Conservation (phyloP, 53 echinoderm and acorn worm genomes). For the Henricia sp. region DNA sequence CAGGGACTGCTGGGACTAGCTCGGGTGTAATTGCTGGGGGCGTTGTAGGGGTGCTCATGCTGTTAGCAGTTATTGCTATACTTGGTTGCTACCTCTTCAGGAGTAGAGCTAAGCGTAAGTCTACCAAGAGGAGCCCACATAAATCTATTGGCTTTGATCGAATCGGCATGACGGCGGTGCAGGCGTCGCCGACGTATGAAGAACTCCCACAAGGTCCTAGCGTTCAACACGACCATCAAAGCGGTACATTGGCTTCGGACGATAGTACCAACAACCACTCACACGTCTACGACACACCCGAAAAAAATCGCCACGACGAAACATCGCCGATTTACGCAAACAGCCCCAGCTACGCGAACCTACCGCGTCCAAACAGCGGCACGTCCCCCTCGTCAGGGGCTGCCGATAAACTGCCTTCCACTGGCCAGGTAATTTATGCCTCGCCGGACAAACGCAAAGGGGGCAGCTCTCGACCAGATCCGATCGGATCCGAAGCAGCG, state of each 20-base stretch:
- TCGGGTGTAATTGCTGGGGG: constrained; percentile 18
- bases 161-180: not conserved
- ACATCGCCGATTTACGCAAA: constrained; percentile 32
- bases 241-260: not conserved
- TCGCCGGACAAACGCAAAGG: constrained; percentile 42
- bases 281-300: constrained; percentile 18
- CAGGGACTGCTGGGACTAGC: not conserved
- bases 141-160: not conserved
- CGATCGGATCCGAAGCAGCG: not conserved
- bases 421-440: not conserved
- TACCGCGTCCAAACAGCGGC: constrained; percentile 9
- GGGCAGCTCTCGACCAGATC: not conserved
- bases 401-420: not conserved
- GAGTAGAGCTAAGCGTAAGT: not conserved
- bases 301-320: not conserved
- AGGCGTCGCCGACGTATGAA: constrained; percentile 45
- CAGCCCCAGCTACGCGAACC: constrained; percentile 25
- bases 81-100: not conserved
- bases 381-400: too few species aligned
- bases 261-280: not conserved
- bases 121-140: not conserved
- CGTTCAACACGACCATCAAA: not conserved
- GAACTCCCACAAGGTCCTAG: constrained; percentile 12
- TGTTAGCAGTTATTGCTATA: not conserved
- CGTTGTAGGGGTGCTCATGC: constrained; percentile 8